Base-by-base conservation (phyloP, 2,888 invertebrate genomes). In the Leucophora obtusa region DNA sequence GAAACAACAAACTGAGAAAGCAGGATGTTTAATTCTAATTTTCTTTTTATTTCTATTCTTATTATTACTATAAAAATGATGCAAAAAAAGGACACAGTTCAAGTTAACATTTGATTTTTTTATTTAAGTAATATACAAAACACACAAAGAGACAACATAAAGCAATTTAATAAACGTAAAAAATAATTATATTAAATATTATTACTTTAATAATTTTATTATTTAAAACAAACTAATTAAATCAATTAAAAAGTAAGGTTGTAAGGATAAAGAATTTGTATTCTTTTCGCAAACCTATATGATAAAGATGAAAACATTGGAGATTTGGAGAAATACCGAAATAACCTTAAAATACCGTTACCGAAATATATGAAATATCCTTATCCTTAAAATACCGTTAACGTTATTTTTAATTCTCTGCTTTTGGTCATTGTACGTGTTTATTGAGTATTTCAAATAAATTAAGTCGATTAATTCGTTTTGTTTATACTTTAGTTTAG, bases 31-130 rank as follows among this genome's bases (percentile, higher is more conserved):
- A 18, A 70, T 65, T 17, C 51, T 62, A 72, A 69, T 68, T 73
- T 66, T 56, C 21, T 74, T 60, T 79, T 47, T 53, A 60, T 60
- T 58, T 28, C 47, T 63, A 63, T 73, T 72, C 8, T 75, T 68
- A 62, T 21, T 65, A 54, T 58, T 43, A 80, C 38, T 58, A 63
- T 62, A 14, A 69, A 54, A 71, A 71, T 56, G 62, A 24, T 56
- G 33, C 47, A 17, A 71, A 28, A 24, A 63, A 83, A 84, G 85
- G 87, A 87, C 87, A 87, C 87, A 87, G 87, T 87, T 87, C 86
- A 87, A 87, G 87, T 87, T 87, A 87, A 87, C 87, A 87, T 86
- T 87, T 86, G 86, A 87, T 87, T 84, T 85, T 84, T 84, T 84
- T 79, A 73, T 66, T 73, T 65, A 21, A 21, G 2, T 28, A 81